Percentiles rank a stretch among this genome's conserved stretches.
These are phyloP conservation scores for Hybognathus amarus DNA, from an alignment of 2,797 vertebrate genomes.

Conservation along the genomic window DNA sequence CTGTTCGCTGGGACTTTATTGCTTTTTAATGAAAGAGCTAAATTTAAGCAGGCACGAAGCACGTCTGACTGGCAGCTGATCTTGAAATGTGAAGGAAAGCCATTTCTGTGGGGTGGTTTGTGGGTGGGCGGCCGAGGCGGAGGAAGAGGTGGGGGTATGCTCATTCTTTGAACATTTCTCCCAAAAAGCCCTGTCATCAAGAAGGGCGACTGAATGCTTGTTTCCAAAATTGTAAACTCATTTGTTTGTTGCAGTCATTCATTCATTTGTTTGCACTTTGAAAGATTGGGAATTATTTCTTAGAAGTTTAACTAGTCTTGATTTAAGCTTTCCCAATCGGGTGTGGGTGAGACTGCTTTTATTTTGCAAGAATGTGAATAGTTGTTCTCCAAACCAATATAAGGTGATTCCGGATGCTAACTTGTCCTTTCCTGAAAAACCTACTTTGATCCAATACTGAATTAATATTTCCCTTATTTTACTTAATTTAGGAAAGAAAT, in stretches of 20 bases:
- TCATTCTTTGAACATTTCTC: conserved; percentile 59
- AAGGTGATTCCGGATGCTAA: background rate
- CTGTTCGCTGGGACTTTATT: conserved; percentile 68
- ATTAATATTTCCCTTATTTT: background rate
- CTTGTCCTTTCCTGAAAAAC: background rate
- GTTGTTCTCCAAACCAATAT: background rate
- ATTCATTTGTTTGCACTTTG: conserved; percentile 59
- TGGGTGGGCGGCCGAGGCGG: background rate
- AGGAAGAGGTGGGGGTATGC: conserved; percentile 46
- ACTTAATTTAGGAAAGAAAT: background rate
- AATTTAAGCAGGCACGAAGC: conserved; percentile 63
- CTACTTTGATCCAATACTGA: background rate
- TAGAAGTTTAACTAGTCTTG: background rate
- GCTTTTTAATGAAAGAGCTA: conserved; percentile 77
- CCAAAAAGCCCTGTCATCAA: conserved; percentile 63
- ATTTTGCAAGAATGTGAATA: background rate
- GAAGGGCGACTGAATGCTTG: conserved; percentile 40
- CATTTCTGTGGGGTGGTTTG: conserved; percentile 63
- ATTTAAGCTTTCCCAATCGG: background rate
- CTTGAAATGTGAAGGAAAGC: conserved; percentile 51
- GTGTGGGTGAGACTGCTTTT: background rate
- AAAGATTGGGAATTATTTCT: conserved; percentile 22
- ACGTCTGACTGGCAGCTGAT: conserved; percentile 48
- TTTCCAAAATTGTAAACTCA: conserved; percentile 66
- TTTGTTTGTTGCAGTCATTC: conserved; percentile 53